These are phyloP conservation scores for Mastigias papua DNA, from an alignment of 30 jellyfish, hydroid and myxozoan species.

Conservation along the genomic window DNA sequence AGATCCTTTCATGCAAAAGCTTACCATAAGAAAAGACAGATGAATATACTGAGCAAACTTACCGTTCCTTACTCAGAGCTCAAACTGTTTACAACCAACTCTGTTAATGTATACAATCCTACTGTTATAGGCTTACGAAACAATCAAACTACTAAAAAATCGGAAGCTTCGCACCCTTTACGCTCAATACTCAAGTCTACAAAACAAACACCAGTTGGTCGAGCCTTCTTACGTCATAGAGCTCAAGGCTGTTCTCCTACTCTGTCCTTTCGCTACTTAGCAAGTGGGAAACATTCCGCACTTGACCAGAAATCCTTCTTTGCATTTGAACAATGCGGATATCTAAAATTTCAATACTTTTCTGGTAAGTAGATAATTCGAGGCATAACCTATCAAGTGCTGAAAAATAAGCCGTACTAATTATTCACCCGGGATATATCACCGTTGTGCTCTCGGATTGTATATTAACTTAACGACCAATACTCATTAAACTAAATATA, in stretches of 20 bases:
- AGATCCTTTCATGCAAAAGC: background rate
- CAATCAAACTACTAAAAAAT: slow-evolving; percentile 41
- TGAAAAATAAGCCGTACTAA: too few species aligned
- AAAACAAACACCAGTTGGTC: slow-evolving; percentile 42
- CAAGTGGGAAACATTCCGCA: too few species aligned
- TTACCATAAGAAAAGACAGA: background rate
- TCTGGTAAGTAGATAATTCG: too few species aligned
- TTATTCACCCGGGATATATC: too few species aligned
- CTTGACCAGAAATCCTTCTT: too few species aligned
- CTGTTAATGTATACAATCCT: background rate
- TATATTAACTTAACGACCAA: too few species aligned
- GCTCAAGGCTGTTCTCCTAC: slow-evolving; percentile 1
- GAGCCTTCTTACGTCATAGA: background rate
- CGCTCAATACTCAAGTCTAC: slow-evolving; percentile 20
- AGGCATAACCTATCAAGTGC: too few species aligned
- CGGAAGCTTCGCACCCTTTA: slow-evolving; percentile 34
- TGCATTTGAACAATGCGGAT: too few species aligned
- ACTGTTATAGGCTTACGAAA: slow-evolving; percentile 28
- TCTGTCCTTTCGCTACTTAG: too few species aligned
- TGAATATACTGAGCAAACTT: background rate
- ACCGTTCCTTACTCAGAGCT: slow-evolving; percentile 7
- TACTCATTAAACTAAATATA: too few species aligned
- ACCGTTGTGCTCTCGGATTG: too few species aligned
- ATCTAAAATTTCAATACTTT: too few species aligned
- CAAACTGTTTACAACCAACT: background rate